phyloP scores from a whole-genome alignment of 2,113 vertebrate genomes.

The Microtus oregoni region DNA sequence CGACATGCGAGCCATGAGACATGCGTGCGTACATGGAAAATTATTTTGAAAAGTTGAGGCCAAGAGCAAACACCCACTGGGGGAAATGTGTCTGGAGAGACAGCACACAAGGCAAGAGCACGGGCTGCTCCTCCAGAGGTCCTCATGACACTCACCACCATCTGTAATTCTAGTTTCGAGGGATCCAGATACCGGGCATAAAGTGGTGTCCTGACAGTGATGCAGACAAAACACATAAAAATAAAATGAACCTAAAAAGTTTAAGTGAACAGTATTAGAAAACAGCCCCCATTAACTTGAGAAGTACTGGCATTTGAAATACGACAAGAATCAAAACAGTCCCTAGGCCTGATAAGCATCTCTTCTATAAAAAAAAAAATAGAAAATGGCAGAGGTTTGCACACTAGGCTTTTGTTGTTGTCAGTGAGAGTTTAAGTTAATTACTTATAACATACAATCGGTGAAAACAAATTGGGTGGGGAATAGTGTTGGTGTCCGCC shows the following conservation, averaged over 20 bases:
- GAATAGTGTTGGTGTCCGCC: background rate
- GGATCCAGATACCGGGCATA: background rate
- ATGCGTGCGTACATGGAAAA: background rate
- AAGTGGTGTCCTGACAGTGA: background rate
- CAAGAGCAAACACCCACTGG: background rate
- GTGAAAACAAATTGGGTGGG: background rate
- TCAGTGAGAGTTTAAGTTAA: no score
- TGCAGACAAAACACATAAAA: background rate
- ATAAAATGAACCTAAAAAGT: background rate
- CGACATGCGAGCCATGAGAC: background rate
- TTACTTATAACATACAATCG: no score
- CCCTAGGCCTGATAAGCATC: background rate
- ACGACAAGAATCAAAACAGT: background rate
- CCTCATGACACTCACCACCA: background rate
- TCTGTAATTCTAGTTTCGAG: background rate
- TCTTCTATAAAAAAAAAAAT: slow-evolving; percentile 8
- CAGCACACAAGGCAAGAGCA: no score
- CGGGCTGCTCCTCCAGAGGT: background rate
- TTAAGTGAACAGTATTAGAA: background rate
- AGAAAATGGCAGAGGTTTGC: background rate
- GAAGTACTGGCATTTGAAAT: background rate
- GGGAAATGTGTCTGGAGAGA: background rate
- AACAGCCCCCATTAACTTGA: background rate
- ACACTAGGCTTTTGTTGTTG: no score
- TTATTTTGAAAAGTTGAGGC: background rate